Base-by-base conservation (phyloP, 1,140 invertebrate species). In the Leptopilina clavipes region DNA sequence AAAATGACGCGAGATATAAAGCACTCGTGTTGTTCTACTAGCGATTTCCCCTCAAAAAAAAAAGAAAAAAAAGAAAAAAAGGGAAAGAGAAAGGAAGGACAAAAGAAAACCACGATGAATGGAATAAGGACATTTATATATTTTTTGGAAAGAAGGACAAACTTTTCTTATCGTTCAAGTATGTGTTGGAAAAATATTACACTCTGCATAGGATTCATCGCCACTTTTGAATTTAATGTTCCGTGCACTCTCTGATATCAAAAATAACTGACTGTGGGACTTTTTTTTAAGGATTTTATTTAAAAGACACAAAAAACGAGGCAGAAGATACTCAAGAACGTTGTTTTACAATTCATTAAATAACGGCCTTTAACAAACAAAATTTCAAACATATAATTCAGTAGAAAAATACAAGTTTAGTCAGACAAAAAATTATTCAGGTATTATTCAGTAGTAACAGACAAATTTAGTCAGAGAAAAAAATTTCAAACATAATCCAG, bases 1-100 rank as follows among this genome's bases (percentile, higher is more conserved):
- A 82, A 76, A 82, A 75, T 75, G 74, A 79, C 76, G 77, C 76
- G 70, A 78, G 73, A 79, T 77, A 82, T 78, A 79, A 31, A 31
- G 76, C 54, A 73, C 56, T 77, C 45, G 71, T 25, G 11, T 31
- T 40, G 43, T 31, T 65, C 40, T 65, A 22, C 37, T 43, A 65
- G 10, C 22, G 56, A 65, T 65, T 65, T 65, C 22, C 56, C 56
- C 22, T 31, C 56, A n/a, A 65, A n/a, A 65, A 18, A n/a, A 65
- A 18, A 65, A 31, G 9, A 5, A n/a, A 65, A 5, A 65, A 14
- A 22, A 31, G 56, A 31, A 31, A n/a, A n/a, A n/a, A n/a, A n/a
- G n/a, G n/a, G n/a, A n/a, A n/a, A n/a, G n/a, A n/a, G n/a, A n/a
- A n/a, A n/a, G n/a, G n/a, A n/a, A 52, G 48, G 48, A 31, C 25